Evolutionary conservation across 2,888 invertebrate genomes (phyloP).

Genomic region (Enchytraeus crypticus): DNA sequence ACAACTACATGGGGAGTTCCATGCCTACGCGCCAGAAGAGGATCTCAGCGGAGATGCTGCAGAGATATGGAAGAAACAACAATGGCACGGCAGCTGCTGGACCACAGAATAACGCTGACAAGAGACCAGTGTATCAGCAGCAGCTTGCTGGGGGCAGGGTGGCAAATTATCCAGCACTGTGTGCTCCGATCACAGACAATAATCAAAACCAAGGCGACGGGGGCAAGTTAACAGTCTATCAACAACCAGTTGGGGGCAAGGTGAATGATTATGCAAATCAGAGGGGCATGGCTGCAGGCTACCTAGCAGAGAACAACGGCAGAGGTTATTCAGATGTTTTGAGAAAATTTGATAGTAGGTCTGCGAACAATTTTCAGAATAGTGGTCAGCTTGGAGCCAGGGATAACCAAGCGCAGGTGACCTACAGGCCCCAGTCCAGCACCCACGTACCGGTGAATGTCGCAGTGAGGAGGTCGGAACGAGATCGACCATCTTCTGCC

Average conservation of each 20-base stretch:
- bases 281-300: neutral
- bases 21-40: neutral
- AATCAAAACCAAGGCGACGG: no score
- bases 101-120: neutral
- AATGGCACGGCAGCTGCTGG: neutral
- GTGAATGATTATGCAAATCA: no score
- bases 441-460: neutral
- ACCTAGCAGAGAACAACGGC: neutral
- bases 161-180: no score
- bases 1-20: slow-evolving; percentile 1
- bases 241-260: neutral
- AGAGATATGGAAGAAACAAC: no score
- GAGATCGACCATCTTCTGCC: neutral
- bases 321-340: no score
- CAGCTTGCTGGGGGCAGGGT: neutral
- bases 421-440: neutral
- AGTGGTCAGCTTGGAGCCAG: no score
- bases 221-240: neutral
- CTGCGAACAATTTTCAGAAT: no score
- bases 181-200: no score
- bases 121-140: neutral
- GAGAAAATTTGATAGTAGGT: no score
- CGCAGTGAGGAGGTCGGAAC: neutral
- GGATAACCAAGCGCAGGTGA: neutral
- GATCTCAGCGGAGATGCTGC: slow-evolving; percentile 1